Percentiles rank a stretch among this genome's conserved stretches.
Conservation (phyloP, 2,888 invertebrate genomes). For the Cerastoderma edule region DNA sequence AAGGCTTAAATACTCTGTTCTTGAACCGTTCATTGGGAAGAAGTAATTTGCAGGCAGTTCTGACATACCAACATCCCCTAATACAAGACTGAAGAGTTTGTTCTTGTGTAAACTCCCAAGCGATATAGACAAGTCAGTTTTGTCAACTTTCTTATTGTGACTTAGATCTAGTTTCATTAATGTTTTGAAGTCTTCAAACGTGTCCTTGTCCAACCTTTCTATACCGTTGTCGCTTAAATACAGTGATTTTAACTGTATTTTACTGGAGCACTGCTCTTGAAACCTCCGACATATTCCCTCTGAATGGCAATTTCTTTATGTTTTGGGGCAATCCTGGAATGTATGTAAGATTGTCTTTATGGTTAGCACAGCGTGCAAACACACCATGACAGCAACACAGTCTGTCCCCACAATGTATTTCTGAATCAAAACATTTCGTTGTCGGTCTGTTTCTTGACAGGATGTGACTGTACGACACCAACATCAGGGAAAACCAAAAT, state of each 20-base stretch:
- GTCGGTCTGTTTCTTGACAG: not conserved
- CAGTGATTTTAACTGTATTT: not conserved
- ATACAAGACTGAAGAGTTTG: not conserved
- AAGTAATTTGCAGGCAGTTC: not conserved
- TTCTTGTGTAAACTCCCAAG: constrained; percentile 11
- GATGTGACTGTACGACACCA: not conserved
- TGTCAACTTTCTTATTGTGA: constrained; percentile 4
- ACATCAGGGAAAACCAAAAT: too few relatives aligned
- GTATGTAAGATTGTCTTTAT: not conserved
- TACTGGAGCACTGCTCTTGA: not conserved
- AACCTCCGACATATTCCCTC: not conserved
- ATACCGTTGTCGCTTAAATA: constrained; percentile 16
- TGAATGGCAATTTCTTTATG: not conserved
- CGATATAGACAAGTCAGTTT: not conserved
- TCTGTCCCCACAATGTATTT: constrained; percentile 2
- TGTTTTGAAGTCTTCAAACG: constrained; percentile 4
- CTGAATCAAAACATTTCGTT: constrained; percentile 2
- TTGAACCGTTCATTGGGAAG: not conserved
- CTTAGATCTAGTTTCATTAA: not conserved
- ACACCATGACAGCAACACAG: not conserved
- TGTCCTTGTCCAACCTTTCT: not conserved
- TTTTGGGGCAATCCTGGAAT: constrained; percentile 14
- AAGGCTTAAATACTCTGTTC: not conserved
- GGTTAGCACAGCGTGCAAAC: not conserved
- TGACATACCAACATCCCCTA: not conserved